Evolutionary conservation across 2,113 vertebrate species (phyloP).

Genomic region (Rallus limicola): DNA sequence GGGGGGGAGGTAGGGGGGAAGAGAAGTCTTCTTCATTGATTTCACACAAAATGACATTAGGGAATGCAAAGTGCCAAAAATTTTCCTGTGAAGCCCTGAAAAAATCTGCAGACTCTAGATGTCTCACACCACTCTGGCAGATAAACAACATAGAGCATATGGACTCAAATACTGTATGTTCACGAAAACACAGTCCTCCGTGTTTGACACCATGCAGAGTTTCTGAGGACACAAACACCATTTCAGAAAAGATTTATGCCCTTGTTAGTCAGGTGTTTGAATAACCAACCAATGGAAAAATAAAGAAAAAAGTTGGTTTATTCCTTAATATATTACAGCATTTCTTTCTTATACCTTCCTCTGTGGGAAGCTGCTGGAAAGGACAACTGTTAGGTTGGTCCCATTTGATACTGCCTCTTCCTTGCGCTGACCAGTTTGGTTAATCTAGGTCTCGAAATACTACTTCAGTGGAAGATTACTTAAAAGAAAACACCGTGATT

Average conservation of each 20-base stretch:
- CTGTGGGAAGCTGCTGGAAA: background rate
- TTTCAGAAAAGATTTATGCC: background rate
- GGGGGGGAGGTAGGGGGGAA: background rate
- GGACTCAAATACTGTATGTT: constrained; percentile 11
- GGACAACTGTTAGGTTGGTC: background rate
- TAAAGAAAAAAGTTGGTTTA: background rate
- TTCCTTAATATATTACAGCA: background rate
- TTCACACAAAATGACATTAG: constrained; percentile 54
- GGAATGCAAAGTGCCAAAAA: constrained; percentile 30
- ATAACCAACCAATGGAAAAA: background rate
- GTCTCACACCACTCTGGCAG: constrained; percentile 50
- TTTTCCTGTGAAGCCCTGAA: constrained; percentile 4
- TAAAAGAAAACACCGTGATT: background rate
- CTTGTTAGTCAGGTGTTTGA: background rate
- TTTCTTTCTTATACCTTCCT: background rate
- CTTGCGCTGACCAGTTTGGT: background rate
- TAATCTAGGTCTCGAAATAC: background rate
- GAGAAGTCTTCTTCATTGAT: constrained; percentile 22
- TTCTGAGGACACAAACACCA: background rate
- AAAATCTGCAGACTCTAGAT: constrained; percentile 51
- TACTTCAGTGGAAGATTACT: background rate
- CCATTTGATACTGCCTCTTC: background rate
- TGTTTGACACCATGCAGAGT: background rate
- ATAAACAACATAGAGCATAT: constrained; percentile 48
- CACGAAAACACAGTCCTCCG: background rate